These are phyloP conservation scores for Semaprochilodus insignis DNA, from an alignment of 2,797 vertebrate genomes.

Conservation along the genomic window DNA sequence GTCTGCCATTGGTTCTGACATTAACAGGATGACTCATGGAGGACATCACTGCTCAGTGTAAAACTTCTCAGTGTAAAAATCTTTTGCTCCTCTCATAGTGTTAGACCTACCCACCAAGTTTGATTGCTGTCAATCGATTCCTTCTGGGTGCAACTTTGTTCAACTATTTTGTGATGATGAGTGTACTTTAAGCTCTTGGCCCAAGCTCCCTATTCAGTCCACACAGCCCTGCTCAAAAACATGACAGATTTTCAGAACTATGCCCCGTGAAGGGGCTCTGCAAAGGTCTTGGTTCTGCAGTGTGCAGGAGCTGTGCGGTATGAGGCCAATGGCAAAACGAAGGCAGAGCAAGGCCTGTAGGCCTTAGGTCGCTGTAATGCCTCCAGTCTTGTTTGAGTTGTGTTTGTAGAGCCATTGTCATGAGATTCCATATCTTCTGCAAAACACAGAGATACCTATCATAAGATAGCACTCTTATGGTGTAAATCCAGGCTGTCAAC, in stretches of 20 bases:
- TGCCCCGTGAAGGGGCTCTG: background rate
- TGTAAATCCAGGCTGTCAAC: conserved; percentile 60
- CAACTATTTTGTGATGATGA: no score
- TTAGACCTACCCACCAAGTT: no score
- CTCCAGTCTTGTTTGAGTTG: background rate
- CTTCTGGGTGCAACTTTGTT: no score
- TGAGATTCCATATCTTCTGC: conserved; percentile 34
- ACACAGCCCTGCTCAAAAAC: background rate
- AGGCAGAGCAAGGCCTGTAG: conserved; percentile 6
- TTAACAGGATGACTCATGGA: no score
- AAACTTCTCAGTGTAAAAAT: no score
- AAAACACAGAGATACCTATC: conserved; percentile 51
- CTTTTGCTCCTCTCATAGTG: no score
- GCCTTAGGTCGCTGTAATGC: background rate
- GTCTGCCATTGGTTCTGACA: no score
- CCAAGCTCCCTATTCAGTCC: conserved; percentile 39
- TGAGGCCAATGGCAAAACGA: background rate
- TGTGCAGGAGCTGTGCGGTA: background rate
- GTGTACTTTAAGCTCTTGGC: background rate
- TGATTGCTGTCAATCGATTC: no score
- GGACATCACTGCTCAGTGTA: no score
- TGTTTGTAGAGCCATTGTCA: conserved; percentile 31
- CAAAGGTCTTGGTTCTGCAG: background rate
- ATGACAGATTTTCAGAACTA: background rate
- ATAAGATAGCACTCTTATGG: conserved; percentile 53